Base-by-base conservation (phyloP, 2,888 invertebrate species). In the Lepidocyrtoides sp. region DNA sequence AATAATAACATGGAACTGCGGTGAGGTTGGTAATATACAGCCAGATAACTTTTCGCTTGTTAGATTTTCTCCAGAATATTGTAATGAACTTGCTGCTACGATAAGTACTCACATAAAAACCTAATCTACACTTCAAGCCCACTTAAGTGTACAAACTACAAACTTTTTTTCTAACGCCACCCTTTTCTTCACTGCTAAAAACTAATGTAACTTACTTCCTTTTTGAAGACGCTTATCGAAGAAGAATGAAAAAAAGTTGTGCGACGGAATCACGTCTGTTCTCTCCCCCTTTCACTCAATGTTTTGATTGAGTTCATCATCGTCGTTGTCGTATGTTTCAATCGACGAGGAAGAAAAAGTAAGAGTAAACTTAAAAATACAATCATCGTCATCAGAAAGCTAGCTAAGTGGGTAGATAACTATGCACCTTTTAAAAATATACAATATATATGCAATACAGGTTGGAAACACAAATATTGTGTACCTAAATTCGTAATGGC, bases 241-340 rank as follows among this genome's bases (percentile, higher is more conserved):
- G 44, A 36, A 32, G 81, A 32, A 81, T 26, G 29, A n/a, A 60
- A 29, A 81, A 81, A 81, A 81, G 54, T 81, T 54, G 23, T 57
- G 79, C 23, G 32, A 51, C 17, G 41, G 36, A 81, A 57, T 60
- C 60, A 57, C 57, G 57, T 57, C 54, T 29, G 4, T 23, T 81
- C 36, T 81, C 32, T 54, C 48, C 17, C 20, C 20, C 32, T 81
- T 81, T 81, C 41, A 10, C 23, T 32, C 23, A 57, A 60, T 81
- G 81, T 57, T 81, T 81, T 54, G 81, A 81, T 81, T 81, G 81
- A 81, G 81, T 81, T 81, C 57, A 81, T 81, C 81, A 41, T 36
- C 57, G 81, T 81, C 81, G 10, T 60, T 41, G 17, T 81, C 54
- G 51, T 51, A 20, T 36, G 3, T 32, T 7, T 14, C 72, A 36